These are phyloP conservation scores for Agrotis segetum DNA, from an alignment of 2,888 invertebrate species.

Conservation along the genomic window DNA sequence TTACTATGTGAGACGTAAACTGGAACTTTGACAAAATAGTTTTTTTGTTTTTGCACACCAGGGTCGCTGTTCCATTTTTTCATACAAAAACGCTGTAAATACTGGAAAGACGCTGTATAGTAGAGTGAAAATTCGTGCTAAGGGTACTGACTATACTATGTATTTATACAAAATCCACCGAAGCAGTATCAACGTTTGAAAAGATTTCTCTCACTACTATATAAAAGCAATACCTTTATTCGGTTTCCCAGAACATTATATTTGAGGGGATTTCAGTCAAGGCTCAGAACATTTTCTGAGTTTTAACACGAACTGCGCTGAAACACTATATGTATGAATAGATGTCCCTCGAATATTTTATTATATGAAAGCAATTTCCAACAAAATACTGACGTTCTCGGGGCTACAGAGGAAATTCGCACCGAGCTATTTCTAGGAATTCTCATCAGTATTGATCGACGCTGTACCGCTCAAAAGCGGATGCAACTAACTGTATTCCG, in stretches of 20 bases:
- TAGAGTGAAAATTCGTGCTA: no score
- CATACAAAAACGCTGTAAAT: no score
- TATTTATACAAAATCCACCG: not conserved
- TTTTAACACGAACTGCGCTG: no score
- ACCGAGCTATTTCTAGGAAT: conserved; percentile 29
- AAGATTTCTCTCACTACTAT: not conserved
- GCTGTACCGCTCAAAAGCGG: not conserved
- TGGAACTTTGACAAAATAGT: no score
- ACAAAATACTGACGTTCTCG: not conserved
- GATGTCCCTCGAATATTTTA: not conserved
- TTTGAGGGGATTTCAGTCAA: no score
- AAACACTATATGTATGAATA: no score
- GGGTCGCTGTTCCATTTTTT: no score
- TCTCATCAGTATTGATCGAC: conserved; percentile 14
- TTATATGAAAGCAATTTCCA: conserved; percentile 3
- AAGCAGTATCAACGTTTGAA: not conserved
- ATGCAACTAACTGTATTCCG: not conserved
- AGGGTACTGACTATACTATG: not conserved
- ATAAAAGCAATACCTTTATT: conserved; percentile 2
- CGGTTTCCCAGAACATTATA: no score
- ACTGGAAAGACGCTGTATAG: no score
- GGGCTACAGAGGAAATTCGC: not conserved
- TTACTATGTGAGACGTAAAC: no score
- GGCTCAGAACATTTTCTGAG: no score
- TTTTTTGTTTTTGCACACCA: no score